A percentile compares a stretch with the other conserved stretches of the same genome.
These are phyloP conservation scores for Chondrosia reniformis DNA, from an alignment of 37 sponge, comb jelly and placozoan genomes.

Conservation along the genomic window DNA sequence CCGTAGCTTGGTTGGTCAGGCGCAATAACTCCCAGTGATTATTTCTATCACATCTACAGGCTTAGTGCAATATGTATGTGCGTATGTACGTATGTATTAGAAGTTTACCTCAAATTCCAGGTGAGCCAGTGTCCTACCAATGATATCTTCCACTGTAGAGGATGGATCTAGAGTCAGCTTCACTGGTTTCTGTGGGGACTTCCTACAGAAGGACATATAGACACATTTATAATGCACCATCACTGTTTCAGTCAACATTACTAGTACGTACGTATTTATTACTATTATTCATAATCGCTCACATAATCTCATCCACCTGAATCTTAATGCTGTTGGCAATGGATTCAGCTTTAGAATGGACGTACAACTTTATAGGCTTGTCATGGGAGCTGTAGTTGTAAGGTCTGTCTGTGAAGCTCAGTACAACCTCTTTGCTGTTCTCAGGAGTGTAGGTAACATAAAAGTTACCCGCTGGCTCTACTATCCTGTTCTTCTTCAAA, in stretches of 20 bases:
- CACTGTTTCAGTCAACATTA: no score
- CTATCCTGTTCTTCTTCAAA: conserved; percentile 6
- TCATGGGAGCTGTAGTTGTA: neutral
- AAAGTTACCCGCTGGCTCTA: neutral
- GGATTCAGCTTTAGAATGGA: neutral
- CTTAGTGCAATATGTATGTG: neutral
- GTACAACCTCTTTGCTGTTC: neutral
- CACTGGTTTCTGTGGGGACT: neutral
- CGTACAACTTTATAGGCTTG: neutral
- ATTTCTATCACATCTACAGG: no score
- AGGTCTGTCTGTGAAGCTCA: neutral
- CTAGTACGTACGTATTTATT: no score
- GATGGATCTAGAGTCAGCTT: neutral
- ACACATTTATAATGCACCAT: no score
- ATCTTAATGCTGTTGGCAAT: neutral
- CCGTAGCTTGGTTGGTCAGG: no score
- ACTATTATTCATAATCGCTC: neutral
- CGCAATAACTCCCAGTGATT: no score
- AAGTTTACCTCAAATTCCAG: neutral
- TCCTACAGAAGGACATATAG: neutral
- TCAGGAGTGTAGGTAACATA: neutral
- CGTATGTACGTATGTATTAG: neutral
- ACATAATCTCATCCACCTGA: conserved; percentile 11
- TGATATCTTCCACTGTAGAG: conserved; percentile 7
- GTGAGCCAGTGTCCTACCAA: neutral